Base-by-base conservation (phyloP, 2,888 invertebrate species). In the Tachina lurida region DNA sequence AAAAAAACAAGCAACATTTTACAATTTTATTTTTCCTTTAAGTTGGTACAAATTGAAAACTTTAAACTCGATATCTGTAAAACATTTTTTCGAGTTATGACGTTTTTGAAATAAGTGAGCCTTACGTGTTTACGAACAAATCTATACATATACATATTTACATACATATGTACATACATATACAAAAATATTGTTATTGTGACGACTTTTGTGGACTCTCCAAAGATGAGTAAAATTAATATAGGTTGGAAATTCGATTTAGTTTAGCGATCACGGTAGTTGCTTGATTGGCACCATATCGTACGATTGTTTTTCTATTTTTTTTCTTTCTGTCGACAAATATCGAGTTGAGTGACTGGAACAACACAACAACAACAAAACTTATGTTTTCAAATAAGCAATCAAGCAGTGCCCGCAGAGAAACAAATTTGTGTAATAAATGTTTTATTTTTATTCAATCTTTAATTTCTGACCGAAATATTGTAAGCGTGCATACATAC, bases 221-320 rank as follows among this genome's bases (percentile, higher is more conserved):
- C 70, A 79, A 71, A 71, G 52, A 77, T 65, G 73, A 74, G 81
- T 81, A 76, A 65, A 63, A 75, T 19, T 17, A 83, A 67, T 76
- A 78, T 79, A 67, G 79, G 89, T 90, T 90, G 91, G 89, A 90
- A 90, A 90, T 89, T 90, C 87, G 88, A 89, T 89, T 87, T 73
- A 63, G 68, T 71, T 83, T 79, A 17, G 39, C 54, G 71, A 78
- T 79, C 75, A 60, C 17, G 77, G 77, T 82, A 86, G 87, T 86
- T 86, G 86, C 84, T 86, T 80, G 67, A 87, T 81, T 87, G 86
- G 81, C 83, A 67, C 77, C 84, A 70, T 54, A 85, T 83, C 84
- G 83, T 85, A 85, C 87, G 83, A 84, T 78, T 65, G 86, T 60
- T 75, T 31, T 86, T 75, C 43, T 13, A 78, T 60, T 60, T 58